Evolutionary conservation across 2,888 invertebrate genomes (phyloP).

Genomic region (Frankliniella intonsa): DNA sequence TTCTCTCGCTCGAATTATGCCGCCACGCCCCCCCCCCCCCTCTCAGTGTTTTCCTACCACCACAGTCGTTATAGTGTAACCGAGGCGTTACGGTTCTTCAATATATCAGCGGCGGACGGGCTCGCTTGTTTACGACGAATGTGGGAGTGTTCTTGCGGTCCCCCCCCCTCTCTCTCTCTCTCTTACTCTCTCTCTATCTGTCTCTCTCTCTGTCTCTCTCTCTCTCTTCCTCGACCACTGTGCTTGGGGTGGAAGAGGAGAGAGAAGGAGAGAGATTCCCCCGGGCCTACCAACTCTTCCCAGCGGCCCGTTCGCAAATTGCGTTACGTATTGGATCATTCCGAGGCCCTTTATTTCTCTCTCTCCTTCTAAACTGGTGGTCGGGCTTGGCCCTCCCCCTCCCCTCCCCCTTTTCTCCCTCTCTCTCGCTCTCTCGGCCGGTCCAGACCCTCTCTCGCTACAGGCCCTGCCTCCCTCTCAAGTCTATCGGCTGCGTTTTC

Average conservation of each 20-base stretch:
- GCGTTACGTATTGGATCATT: slow-evolving; percentile 23
- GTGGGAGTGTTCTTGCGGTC: neutral
- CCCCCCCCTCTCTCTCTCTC: neutral
- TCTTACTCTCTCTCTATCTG: neutral
- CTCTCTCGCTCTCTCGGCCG: neutral
- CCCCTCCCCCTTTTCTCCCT: neutral
- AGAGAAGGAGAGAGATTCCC: neutral
- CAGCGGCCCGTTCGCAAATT: neutral
- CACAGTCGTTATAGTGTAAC: no score
- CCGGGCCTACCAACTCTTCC: neutral
- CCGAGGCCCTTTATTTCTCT: neutral
- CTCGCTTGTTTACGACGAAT: no score
- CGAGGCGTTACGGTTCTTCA: no score
- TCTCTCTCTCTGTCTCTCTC: neutral
- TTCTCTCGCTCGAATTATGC: no score
- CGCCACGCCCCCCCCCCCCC: no score
- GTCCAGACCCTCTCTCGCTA: neutral
- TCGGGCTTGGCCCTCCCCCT: neutral
- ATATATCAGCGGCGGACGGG: no score
- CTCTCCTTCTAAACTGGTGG: neutral
- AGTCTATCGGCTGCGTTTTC: neutral
- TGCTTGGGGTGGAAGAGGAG: no score
- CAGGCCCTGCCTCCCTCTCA: no score
- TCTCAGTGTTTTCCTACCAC: no score
- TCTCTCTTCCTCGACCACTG: neutral